Base-by-base conservation (phyloP, 2,888 invertebrate genomes). In the Odontocolon sp. region DNA sequence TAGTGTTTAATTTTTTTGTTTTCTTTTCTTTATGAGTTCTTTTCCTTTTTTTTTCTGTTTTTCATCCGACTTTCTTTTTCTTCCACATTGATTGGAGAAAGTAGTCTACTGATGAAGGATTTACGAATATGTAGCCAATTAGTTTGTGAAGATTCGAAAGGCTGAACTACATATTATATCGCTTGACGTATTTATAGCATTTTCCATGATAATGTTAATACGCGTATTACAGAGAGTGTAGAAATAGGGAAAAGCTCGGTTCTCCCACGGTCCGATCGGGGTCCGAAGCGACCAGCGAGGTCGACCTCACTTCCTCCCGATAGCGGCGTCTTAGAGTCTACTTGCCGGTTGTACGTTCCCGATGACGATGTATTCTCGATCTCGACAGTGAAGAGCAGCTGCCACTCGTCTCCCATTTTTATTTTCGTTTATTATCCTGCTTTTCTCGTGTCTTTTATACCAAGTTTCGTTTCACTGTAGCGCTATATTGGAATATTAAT, bases 281-380 rank as follows among this genome's bases (percentile, higher is more conserved):
- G 73, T 61, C 73, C 45, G 31, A 61, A 57, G 68, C 45, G 57
- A 76, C 64, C 26, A 31, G 9, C 66, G 86, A 87, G 87, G 85
- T 89, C 87, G 90, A 90, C 89, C 90, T 86, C 89, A 88, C 90
- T 90, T 90, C 90, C 90, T 89, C 84, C n/a, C 84, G 90, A 90
- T 90, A 90, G 88, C 86, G 87, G 86, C 85, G 85, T 86, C 87
- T 86, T 81, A 78, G 82, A 83, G 86, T 87, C 87, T 87, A 82
- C 82, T 64, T 50, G 82, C 82, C 82, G 82, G 81, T 81, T 80
- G 67, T 38, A 21, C 56, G 40, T 33, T 57, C 33, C 38, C 26
- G 54, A 33, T 54, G 54, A 31, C 14, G 40, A 67, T 63, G 33
- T 45, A 71, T 42, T 75, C 76, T 40, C 66, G 18, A 57, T 47